phyloP scores from a whole-genome alignment of 2,888 invertebrate species.

The Ceramica pisi region DNA sequence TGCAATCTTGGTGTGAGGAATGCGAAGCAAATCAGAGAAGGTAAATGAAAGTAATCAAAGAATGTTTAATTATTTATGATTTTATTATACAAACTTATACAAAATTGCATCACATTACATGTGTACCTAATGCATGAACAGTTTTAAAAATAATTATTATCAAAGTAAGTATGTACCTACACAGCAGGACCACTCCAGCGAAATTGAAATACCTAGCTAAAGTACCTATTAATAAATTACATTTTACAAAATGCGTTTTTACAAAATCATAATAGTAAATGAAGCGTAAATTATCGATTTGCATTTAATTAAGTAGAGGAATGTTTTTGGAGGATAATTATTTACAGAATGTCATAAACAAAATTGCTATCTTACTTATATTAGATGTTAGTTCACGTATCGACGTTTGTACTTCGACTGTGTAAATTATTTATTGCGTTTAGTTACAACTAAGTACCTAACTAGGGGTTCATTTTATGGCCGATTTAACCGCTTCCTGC shows the following conservation, averaged over 20 bases:
- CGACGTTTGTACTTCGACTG: slow-evolving; percentile 41
- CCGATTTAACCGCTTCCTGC: slow-evolving; percentile 66
- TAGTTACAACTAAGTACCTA: slow-evolving; percentile 15
- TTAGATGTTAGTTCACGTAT: slow-evolving; percentile 10
- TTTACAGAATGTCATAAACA: slow-evolving; percentile 2
- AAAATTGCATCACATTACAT: slow-evolving; percentile 47
- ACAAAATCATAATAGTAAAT: background rate
- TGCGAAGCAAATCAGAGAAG: background rate
- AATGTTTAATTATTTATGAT: slow-evolving; percentile 25
- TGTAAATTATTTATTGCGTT: slow-evolving; percentile 5
- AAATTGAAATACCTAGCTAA: slow-evolving; percentile 1
- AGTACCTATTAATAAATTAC: too few species aligned
- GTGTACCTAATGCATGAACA: background rate
- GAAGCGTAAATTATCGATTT: slow-evolving; percentile 11
- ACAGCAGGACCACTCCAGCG: background rate
- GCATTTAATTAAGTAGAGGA: slow-evolving; percentile 1
- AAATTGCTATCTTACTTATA: slow-evolving; percentile 4
- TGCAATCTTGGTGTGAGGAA: background rate
- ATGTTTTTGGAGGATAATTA: slow-evolving; percentile 26
- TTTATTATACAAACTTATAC: slow-evolving; percentile 56
- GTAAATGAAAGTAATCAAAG: slow-evolving; percentile 16
- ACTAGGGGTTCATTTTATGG: slow-evolving; percentile 57
- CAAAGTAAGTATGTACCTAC: slow-evolving; percentile 8
- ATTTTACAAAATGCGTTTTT: slow-evolving; percentile 13
- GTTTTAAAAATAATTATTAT: slow-evolving; percentile 39